A percentile compares a stretch with the other conserved stretches of the same genome.
phyloP scores from a whole-genome alignment of 2,797 vertebrate species.

The Cyclura pinguis region DNA sequence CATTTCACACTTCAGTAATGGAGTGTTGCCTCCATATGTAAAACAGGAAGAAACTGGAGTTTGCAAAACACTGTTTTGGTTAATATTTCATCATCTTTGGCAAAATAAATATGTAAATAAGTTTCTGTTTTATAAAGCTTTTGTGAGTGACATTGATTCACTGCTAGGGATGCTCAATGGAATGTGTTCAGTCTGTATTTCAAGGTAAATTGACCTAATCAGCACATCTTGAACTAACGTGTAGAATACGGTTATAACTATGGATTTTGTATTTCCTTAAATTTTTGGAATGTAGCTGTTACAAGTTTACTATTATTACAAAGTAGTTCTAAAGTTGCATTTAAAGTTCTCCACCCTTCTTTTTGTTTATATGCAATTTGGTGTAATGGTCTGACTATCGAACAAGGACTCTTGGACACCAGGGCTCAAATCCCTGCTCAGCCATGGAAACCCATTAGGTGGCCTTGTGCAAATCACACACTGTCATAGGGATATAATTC shows the following conservation, averaged over 20 bases:
- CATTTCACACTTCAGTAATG: slow-evolving; percentile 5
- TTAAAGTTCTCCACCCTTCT: no score
- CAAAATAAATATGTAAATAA: not conserved
- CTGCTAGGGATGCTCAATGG: not conserved
- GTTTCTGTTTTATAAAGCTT: not conserved
- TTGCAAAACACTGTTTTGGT: slow-evolving; percentile 17
- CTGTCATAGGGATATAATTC: no score
- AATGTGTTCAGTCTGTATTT: not conserved
- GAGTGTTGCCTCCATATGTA: slow-evolving; percentile 9
- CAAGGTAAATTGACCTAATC: not conserved
- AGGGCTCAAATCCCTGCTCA: not conserved
- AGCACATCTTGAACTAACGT: not conserved
- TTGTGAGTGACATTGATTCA: not conserved
- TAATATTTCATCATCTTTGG: not conserved
- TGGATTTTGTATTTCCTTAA: not conserved
- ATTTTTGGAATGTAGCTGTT: no score
- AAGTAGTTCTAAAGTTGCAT: no score
- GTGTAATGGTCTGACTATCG: not conserved
- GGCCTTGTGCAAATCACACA: no score
- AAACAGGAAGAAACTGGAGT: slow-evolving; percentile 7
- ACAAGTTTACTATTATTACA: no score
- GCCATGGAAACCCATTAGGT: not conserved
- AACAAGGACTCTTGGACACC: not conserved
- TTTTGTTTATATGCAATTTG: no score
- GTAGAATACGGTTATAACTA: not conserved